A percentile compares a stretch with the other conserved stretches of the same genome.
Evolutionary conservation across 1,140 invertebrate species (phyloP).

Genomic region (Heliconius congener): DNA sequence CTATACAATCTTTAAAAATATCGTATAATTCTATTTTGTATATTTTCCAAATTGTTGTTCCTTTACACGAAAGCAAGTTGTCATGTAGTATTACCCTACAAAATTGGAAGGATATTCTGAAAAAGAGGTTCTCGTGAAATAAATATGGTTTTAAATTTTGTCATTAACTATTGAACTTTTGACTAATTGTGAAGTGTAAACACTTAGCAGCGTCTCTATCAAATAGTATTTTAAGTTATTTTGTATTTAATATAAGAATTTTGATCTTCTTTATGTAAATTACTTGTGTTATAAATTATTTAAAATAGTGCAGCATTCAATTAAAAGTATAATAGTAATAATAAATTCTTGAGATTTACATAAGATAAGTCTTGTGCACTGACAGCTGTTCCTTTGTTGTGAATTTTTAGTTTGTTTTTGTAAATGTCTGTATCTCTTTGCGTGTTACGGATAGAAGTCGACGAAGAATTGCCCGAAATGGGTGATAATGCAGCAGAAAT

Average conservation of each 20-base stretch:
- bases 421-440: constrained; percentile 81
- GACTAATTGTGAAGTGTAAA: background rate
- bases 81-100: constrained; percentile 14
- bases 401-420: constrained; percentile 15
- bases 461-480: constrained; percentile 77
- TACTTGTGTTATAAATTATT: background rate
- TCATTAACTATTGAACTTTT: background rate
- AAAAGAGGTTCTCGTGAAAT: background rate
- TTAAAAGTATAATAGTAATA: background rate
- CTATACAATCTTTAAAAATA: background rate
- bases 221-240: background rate
- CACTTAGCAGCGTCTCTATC: background rate
- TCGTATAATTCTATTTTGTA: background rate
- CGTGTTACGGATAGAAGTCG: constrained; percentile 77
- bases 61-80: constrained; percentile 13
- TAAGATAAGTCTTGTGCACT: background rate
- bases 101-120: background rate
- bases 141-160: background rate
- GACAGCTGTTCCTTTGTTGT: constrained; percentile 25
- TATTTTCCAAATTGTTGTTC: background rate
- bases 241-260: background rate
- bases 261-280: background rate
- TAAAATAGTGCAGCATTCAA: background rate
- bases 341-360: background rate
- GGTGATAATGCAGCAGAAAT: constrained; percentile 59